Evolutionary conservation across 2,888 invertebrate species (phyloP), one percentile per base, ranked within the genome.

Genomic region (Mechanitis mazaeus): DNA sequence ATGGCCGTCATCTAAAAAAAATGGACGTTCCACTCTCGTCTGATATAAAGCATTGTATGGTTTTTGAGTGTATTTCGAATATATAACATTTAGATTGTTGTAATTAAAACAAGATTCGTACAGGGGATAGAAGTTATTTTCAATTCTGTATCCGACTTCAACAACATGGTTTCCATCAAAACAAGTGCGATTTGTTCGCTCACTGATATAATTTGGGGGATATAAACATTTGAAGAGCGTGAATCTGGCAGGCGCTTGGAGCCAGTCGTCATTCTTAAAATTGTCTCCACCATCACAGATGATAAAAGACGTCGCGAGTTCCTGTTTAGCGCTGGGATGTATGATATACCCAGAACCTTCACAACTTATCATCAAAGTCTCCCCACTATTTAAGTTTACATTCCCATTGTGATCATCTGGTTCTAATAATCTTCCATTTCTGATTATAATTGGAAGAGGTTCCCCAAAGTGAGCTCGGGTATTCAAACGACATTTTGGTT

Each of bases 91-190:
- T 1, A 83, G 66, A 4, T 42, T 61, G 2, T 42, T 64, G 67
- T 83, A 81, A 63, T 88, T 77, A 64, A 90, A 90, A 59, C 90
- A 90, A 0, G 87, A 75, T 62, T 89, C 88, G 67, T 82, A 90
- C 1, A 81, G 65, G 0, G 88, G 78, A 54, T 87, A 83, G 61
- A 87, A 86, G 31, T 67, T 42, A 6, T 72, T 68, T 46, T 76
- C 72, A 4, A 85, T 68, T n/a, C 38, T 71, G 56, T 89, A 90
- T 0, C 90, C 89, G 1, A 89, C 87, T 75, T 89, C 86, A 4
- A 79, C 75, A 20, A 90, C 68, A 1, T 72, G 63, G 65, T 84
- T 77, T 0, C 70, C 73, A 50, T 78, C 76, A 62, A 71, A 85
- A 62, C 90, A 90, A 0, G 76, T 78, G 33, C 84, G 77, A 46